Percentiles rank a stretch among this genome's conserved stretches.
Conservation (phyloP, 2,888 invertebrate species). For the Tetragonula carbonaria region DNA sequence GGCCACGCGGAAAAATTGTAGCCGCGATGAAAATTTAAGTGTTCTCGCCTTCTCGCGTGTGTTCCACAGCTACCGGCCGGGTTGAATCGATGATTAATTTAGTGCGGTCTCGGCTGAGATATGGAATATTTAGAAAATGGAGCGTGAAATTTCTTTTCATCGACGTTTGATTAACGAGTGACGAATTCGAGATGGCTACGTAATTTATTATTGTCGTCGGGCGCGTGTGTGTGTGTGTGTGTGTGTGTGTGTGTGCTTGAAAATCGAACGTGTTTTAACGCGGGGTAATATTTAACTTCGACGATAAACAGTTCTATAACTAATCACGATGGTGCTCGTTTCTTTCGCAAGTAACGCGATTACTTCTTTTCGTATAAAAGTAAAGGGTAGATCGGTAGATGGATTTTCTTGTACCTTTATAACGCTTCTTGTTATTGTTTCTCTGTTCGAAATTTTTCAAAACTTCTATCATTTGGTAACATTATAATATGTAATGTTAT, state of each 20-base stretch:
- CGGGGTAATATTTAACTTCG: neutral
- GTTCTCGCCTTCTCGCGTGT: neutral
- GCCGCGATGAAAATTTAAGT: neutral
- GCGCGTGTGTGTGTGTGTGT: no score
- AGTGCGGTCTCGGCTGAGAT: neutral
- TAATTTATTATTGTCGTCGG: no score
- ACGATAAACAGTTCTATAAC: no score
- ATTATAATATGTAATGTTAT: no score
- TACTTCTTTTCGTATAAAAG: no score
- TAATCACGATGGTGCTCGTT: no score
- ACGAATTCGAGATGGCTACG: neutral
- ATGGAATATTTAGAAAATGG: neutral
- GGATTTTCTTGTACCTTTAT: no score
- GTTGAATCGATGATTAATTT: neutral
- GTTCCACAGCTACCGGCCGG: neutral
- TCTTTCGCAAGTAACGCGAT: no score
- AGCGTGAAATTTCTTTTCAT: constrained; percentile 12
- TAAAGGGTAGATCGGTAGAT: no score
- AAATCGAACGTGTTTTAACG: neutral
- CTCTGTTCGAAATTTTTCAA: no score
- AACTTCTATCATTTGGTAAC: no score
- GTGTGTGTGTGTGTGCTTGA: neutral
- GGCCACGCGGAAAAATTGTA: neutral
- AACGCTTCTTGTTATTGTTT: no score
- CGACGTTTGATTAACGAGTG: neutral